Percentiles rank a stretch among this genome's conserved stretches.
Evolutionary conservation across 2,113 vertebrate species (phyloP).

Genomic region (Pyxicephalus adspersus): DNA sequence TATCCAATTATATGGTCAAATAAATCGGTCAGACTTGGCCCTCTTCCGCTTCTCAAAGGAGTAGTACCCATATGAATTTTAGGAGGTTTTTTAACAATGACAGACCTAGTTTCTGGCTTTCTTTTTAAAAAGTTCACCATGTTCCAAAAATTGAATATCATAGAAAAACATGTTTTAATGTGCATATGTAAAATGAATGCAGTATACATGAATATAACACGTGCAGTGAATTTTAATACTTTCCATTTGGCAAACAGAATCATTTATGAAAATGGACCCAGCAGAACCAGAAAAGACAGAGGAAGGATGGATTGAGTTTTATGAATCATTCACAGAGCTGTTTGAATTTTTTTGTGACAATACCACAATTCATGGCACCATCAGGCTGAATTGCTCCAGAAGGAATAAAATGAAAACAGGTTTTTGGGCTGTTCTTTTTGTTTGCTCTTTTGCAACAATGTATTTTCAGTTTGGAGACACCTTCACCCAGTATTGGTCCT

Average conservation of each 20-base stretch:
- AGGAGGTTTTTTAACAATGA: too few species aligned
- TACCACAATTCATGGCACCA: conserved; percentile 69
- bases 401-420: conserved; percentile 63
- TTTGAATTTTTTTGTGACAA: conserved; percentile 75
- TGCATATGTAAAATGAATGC: too few species aligned
- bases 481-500: conserved; percentile 66
- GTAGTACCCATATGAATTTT: too few species aligned
- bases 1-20: too few species aligned
- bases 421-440: conserved; percentile 68
- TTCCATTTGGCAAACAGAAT: background rate
- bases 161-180: too few species aligned
- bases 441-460: conserved; percentile 63
- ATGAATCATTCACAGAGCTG: conserved; percentile 67
- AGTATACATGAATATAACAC: too few species aligned
- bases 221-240: background rate
- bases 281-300: background rate
- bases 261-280: conserved; percentile 20
- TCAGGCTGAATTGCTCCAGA: conserved; percentile 66
- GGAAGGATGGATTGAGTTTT: conserved; percentile 65
- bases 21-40: too few species aligned
- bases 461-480: conserved; percentile 70
- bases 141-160: too few species aligned
- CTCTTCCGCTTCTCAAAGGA: too few species aligned
- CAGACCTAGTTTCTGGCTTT: too few species aligned
- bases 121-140: too few species aligned